A percentile compares a stretch with the other conserved stretches of the same genome.
Conservation (phyloP, 2,888 invertebrate genomes). For the Brenthis hecate region DNA sequence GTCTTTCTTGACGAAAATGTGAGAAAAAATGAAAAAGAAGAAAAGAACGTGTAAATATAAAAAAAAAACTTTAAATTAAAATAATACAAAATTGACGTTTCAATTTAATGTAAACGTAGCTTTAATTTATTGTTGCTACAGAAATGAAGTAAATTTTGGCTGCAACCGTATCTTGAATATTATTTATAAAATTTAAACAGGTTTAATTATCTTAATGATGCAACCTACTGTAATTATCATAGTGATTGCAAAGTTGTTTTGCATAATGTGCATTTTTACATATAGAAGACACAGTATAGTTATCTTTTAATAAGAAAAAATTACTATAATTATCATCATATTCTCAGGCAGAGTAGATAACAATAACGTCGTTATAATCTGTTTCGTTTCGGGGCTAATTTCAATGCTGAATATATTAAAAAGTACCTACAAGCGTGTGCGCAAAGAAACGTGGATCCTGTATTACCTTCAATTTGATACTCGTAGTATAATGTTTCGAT, state of each 20-base stretch:
- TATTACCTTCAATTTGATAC: too few species aligned
- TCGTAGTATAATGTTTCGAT: too few species aligned
- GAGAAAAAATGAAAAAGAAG: too few species aligned
- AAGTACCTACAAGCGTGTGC: too few species aligned
- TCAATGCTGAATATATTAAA: too few species aligned
- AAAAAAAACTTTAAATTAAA: neutral
- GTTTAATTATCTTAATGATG: conserved; percentile 35
- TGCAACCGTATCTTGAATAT: conserved; percentile 36
- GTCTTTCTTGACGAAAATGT: too few species aligned
- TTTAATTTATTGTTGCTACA: conserved; percentile 29
- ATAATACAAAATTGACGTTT: neutral
- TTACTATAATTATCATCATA: too few species aligned
- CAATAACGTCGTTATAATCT: too few species aligned
- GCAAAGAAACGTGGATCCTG: too few species aligned
- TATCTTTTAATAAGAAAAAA: neutral
- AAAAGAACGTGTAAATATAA: too few species aligned
- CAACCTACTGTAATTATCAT: conserved; percentile 13
- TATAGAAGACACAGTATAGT: neutral
- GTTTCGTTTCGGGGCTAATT: too few species aligned
- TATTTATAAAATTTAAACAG: conserved; percentile 33
- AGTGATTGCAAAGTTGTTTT: conserved; percentile 1
- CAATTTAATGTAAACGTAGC: conserved; percentile 22
- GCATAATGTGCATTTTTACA: neutral
- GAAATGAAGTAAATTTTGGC: conserved; percentile 34
- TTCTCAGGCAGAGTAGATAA: too few species aligned